Evolutionary conservation across 2,797 vertebrate genomes (phyloP), one percentile per base, ranked within the genome.

Genomic region (Gymnothorax reevesii): DNA sequence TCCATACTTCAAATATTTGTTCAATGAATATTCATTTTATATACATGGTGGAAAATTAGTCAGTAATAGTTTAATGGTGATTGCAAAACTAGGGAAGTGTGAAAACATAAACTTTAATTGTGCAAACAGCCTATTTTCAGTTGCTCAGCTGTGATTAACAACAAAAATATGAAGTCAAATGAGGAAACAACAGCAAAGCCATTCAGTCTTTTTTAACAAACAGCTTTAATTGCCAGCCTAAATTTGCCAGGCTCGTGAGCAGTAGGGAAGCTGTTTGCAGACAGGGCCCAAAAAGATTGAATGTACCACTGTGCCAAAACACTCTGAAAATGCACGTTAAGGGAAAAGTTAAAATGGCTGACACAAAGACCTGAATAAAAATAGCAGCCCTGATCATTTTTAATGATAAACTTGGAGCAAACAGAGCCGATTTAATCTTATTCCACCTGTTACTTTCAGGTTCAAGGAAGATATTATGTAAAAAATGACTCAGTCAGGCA

Each of bases 201-300:
- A 25, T 80, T 80, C 77, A 1, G 8, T 55, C 4, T 55, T 55
- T 33, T 52, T 12, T 20, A 49, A 49, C 20, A 8, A 71, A 60
- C 75, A 55, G 85, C 85, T 88, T 83, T 87, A 57, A 66, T 83
- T 86, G 79, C 80, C 49, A 52, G n/a, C 54, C 22, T 25, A 55
- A 69, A 71, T 57, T 20, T 57, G n/a, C 80, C 85, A 66, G 13
- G 60, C 75, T 59, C n/a, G 77, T 80, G 55, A 54, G 59, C 25
- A 60, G 10, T n/a, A 52, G 60, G 42, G 60, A 42, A 60, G 22
- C 57, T 33, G 55, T 55, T 13, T 17, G 52, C 7, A 80, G 77
- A 80, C 49, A n/a, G 77, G 52, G 52, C 52, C 20, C 17, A 17
- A 80, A 80, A 52, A 20, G 6, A 52, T 22, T 54, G 77, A 54